Evolutionary conservation across 2,113 vertebrate genomes (phyloP).

Genomic region (Panthera tigris): DNA sequence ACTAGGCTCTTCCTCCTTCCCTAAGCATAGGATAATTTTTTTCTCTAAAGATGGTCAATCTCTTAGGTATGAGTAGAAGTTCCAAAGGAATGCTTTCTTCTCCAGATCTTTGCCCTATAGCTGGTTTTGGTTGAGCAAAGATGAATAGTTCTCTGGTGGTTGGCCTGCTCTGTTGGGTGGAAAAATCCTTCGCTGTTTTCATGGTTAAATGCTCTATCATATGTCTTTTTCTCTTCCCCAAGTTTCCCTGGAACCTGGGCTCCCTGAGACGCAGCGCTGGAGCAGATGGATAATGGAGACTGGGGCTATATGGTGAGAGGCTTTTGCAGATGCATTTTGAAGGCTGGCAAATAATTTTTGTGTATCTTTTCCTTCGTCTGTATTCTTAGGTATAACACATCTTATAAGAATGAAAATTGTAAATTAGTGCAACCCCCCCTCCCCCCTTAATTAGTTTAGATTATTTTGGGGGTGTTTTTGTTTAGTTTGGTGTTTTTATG

Average conservation of each 20-base stretch:
- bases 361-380: background rate
- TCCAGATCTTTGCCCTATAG: conserved; percentile 31
- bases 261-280: conserved; percentile 76
- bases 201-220: conserved; percentile 60
- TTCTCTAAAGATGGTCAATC: background rate
- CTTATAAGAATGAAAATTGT: background rate
- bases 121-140: conserved; percentile 58
- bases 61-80: background rate
- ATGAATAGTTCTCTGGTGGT: conserved; percentile 30
- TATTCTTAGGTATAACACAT: background rate
- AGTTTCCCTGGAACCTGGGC: conserved; percentile 80
- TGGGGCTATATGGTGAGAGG: conserved; percentile 97
- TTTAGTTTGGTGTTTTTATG: conserved; percentile 40
- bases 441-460: background rate
- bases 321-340: background rate
- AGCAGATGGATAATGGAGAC: conserved; percentile 99
- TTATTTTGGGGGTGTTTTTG: background rate
- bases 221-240: conserved; percentile 37
- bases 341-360: conserved; percentile 2
- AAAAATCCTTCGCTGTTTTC: conserved; percentile 24
- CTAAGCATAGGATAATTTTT: conserved; percentile 20
- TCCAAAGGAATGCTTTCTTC: background rate
- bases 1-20: conserved; percentile 13
- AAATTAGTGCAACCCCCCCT: background rate
- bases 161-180: conserved; percentile 48